These are phyloP conservation scores for Leptothorax acervorum DNA, from an alignment of 2,888 invertebrate species.

Conservation along the genomic window DNA sequence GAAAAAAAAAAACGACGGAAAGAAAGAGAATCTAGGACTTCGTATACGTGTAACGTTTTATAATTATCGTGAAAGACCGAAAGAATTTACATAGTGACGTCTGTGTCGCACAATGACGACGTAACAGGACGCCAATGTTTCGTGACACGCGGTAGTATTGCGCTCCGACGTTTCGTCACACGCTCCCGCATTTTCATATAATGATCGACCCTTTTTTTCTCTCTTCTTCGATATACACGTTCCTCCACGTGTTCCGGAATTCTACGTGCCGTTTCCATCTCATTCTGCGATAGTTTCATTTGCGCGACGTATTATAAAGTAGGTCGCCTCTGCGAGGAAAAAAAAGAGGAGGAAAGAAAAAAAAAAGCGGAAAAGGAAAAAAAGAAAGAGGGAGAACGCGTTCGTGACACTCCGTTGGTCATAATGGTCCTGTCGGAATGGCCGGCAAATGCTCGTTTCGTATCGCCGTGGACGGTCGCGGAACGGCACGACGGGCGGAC, in stretches of 20 bases:
- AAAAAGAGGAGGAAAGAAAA: not conserved
- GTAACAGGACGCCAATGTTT: constrained; percentile 10
- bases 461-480: constrained; percentile 17
- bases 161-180: not conserved
- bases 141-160: constrained; percentile 29
- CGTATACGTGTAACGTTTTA: not conserved
- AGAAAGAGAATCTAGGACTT: not conserved
- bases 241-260: not conserved
- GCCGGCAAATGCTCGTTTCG: constrained; percentile 26
- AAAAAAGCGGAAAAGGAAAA: not conserved
- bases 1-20: not conserved
- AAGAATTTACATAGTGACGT: not conserved
- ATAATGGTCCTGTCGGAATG: constrained; percentile 44
- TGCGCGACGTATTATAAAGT: constrained; percentile 48
- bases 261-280: constrained; percentile 47
- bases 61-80: not conserved
- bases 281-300: constrained; percentile 63
- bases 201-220: not conserved
- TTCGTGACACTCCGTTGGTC: constrained; percentile 46
- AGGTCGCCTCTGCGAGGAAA: not conserved
- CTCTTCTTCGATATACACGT: not conserved
- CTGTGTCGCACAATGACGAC: not conserved
- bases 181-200: constrained; percentile 27
- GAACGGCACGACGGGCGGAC: not conserved
- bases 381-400: not conserved